phyloP scores from a whole-genome alignment of 2,113 vertebrate species.

The Neodontobutis hainanensis region DNA sequence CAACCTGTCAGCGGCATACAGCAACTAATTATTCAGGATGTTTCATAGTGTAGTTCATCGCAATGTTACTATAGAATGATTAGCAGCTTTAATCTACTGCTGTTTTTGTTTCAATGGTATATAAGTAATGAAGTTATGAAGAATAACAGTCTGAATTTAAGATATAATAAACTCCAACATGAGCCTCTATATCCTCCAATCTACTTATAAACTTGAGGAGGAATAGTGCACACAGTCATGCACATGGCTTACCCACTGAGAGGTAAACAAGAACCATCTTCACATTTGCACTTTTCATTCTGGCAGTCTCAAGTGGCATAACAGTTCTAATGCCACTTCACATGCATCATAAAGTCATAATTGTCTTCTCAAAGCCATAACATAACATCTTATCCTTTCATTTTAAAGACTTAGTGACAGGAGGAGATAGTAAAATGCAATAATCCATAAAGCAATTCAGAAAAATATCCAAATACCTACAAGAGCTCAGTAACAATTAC shows the following conservation, averaged over 20 bases:
- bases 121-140: conserved; percentile 24
- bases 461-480: conserved; percentile 43
- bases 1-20: conserved; percentile 13
- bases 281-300: conserved; percentile 38
- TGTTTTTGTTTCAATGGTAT: conserved; percentile 24
- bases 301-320: conserved; percentile 25
- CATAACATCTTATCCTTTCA: conserved; percentile 3
- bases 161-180: conserved; percentile 11
- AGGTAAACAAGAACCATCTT: conserved; percentile 21
- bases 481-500: conserved; percentile 17
- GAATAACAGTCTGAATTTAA: conserved; percentile 61
- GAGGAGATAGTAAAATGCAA: conserved; percentile 27
- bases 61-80: background rate
- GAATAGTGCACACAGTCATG: conserved; percentile 54
- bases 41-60: too few relatives aligned
- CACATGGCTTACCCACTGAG: conserved; percentile 46
- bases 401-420: conserved; percentile 22
- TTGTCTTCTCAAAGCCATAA: conserved; percentile 12
- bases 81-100: conserved; percentile 32
- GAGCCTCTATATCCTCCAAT: conserved; percentile 12
- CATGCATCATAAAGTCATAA: conserved; percentile 15
- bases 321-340: conserved; percentile 12
- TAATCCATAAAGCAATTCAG: conserved; percentile 26
- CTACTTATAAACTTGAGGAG: conserved; percentile 35
- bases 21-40: conserved; percentile 12